A percentile compares a stretch with the other conserved stretches of the same genome.
These are phyloP conservation scores for Erithacus rubecula DNA, from an alignment of 2,797 vertebrate genomes.

Conservation along the genomic window DNA sequence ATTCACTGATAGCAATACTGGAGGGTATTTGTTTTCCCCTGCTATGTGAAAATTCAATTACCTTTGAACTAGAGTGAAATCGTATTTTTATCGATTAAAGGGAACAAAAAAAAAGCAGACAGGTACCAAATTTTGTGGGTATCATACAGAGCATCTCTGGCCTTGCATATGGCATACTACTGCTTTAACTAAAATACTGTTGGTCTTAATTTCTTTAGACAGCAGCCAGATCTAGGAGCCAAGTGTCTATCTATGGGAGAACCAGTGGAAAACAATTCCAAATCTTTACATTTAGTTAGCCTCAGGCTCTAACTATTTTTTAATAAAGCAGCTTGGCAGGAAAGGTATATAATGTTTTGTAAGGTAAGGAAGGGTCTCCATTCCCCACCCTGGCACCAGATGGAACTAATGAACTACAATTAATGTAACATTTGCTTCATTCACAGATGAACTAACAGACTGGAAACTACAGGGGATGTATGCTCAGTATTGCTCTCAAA, in stretches of 20 bases:
- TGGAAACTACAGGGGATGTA: background rate
- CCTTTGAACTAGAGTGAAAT: constrained; percentile 43
- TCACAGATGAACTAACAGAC: constrained; percentile 2
- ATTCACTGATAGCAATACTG: constrained; percentile 50
- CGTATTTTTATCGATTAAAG: constrained; percentile 51
- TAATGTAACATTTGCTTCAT: constrained; percentile 1
- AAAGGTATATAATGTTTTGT: background rate
- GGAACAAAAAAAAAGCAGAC: constrained; percentile 13
- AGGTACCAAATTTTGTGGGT: constrained; percentile 7
- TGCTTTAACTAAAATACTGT: constrained; percentile 33
- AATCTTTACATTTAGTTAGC: background rate
- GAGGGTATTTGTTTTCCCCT: constrained; percentile 59
- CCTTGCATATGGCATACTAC: background rate
- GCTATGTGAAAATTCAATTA: constrained; percentile 60
- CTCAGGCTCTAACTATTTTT: background rate
- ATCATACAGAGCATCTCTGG: constrained; percentile 10
- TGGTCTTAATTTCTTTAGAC: constrained; percentile 29
- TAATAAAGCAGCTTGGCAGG: background rate
- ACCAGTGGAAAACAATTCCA: background rate
- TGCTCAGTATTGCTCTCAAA: background rate
- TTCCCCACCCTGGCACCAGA: background rate
- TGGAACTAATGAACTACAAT: constrained; percentile 30
- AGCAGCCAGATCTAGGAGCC: background rate
- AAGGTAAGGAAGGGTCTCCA: constrained; percentile 6
- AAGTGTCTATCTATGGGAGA: background rate